phyloP scores from a whole-genome alignment of 2,113 vertebrate genomes.

The Xenus cinereus region DNA sequence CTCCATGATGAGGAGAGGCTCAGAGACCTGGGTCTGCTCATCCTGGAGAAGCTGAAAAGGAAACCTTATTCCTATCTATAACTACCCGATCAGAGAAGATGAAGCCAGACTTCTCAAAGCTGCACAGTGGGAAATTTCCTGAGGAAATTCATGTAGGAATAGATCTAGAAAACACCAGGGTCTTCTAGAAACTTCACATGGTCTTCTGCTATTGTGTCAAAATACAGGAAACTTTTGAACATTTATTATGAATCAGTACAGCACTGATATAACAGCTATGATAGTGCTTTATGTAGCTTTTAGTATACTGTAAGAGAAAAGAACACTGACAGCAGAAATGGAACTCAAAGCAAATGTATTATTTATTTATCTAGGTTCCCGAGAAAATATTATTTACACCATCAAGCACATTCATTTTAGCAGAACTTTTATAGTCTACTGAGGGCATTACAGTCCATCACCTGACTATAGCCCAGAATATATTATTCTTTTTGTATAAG shows the following conservation, averaged over 20 bases:
- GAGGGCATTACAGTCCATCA: background rate
- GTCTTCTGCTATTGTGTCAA: background rate
- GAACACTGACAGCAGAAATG: background rate
- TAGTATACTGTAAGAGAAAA: background rate
- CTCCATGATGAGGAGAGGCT: background rate
- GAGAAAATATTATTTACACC: background rate
- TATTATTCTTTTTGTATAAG: background rate
- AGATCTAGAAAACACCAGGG: background rate
- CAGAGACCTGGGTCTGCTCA: background rate
- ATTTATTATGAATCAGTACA: background rate
- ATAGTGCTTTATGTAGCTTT: background rate
- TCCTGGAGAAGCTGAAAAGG: background rate
- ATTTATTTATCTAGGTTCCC: background rate
- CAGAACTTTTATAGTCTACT: background rate
- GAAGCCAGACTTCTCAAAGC: background rate
- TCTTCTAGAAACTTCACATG: background rate
- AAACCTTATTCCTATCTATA: background rate
- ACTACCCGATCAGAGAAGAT: background rate
- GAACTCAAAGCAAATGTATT: background rate
- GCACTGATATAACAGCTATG: background rate
- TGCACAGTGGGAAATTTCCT: background rate
- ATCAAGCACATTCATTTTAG: background rate
- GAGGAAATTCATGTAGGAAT: background rate
- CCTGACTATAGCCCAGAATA: background rate
- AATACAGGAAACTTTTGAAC: background rate